These are phyloP conservation scores for Drosophila neocordata DNA, from an alignment of 1,140 invertebrate genomes.

Conservation along the genomic window DNA sequence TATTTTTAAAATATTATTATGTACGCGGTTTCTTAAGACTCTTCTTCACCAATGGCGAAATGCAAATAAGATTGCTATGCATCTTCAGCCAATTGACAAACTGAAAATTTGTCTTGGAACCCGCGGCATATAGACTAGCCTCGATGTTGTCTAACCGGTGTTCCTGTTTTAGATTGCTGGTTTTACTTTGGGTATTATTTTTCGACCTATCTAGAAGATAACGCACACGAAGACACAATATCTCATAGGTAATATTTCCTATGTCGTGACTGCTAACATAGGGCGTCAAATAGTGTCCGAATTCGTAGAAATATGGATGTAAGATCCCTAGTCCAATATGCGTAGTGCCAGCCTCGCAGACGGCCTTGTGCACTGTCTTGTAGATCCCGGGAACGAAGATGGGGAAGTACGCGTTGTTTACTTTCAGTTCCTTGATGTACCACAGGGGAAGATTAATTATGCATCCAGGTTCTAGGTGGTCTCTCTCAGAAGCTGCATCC, in stretches of 20 bases:
- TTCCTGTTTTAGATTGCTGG: conserved; percentile 65
- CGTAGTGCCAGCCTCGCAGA: conserved; percentile 87
- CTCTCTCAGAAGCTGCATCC: conserved; percentile 85
- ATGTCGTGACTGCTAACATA: conserved; percentile 78
- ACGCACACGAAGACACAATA: conserved; percentile 73
- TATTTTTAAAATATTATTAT: neutral
- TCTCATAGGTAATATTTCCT: conserved; percentile 80
- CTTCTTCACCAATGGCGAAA: conserved; percentile 74
- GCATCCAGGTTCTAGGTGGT: conserved; percentile 85
- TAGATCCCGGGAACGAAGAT: conserved; percentile 86
- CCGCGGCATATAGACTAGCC: conserved; percentile 66
- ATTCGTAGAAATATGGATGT: conserved; percentile 88
- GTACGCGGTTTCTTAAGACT: conserved; percentile 73
- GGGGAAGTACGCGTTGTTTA: conserved; percentile 83
- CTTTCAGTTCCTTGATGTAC: conserved; percentile 83
- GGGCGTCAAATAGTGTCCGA: conserved; percentile 84
- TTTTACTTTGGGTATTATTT: conserved; percentile 41
- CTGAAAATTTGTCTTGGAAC: conserved; percentile 61
- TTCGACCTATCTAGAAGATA: conserved; percentile 79
- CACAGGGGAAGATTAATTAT: conserved; percentile 86
- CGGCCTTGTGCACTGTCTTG: conserved; percentile 87
- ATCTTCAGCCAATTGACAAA: conserved; percentile 76
- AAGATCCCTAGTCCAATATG: conserved; percentile 88
- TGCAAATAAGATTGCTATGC: conserved; percentile 64
- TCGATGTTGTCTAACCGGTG: conserved; percentile 74